phyloP scores from a whole-genome alignment of 2,888 invertebrate genomes.

The Agrotis segetum region DNA sequence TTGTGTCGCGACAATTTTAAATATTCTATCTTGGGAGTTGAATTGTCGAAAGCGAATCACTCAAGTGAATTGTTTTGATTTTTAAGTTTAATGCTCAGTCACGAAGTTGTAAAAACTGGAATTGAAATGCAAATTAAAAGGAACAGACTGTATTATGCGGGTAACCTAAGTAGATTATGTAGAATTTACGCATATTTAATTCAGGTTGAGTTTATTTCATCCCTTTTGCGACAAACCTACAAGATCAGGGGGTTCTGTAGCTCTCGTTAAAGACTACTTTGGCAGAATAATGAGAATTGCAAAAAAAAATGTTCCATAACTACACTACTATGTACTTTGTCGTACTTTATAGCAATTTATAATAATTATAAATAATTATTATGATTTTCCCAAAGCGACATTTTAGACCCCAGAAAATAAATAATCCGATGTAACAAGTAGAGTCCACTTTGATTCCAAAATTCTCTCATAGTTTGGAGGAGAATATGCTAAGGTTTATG shows the following conservation, averaged over 20 bases:
- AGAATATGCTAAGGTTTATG: background rate
- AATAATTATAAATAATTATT: too few relatives aligned
- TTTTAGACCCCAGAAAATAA: too few relatives aligned
- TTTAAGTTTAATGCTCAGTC: constrained; percentile 14
- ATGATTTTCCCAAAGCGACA: too few relatives aligned
- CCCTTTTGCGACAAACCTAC: background rate
- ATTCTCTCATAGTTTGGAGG: background rate
- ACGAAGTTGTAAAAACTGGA: background rate
- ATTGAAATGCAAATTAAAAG: too few relatives aligned
- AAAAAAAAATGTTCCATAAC: too few relatives aligned
- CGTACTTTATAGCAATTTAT: too few relatives aligned
- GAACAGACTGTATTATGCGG: too few relatives aligned
- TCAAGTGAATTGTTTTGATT: constrained; percentile 30
- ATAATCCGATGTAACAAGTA: too few relatives aligned
- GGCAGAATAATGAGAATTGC: too few relatives aligned
- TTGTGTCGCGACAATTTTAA: constrained; percentile 28
- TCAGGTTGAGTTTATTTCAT: background rate
- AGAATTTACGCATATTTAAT: background rate
- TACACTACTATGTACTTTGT: too few relatives aligned
- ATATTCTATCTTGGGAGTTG: constrained; percentile 31
- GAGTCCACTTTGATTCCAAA: background rate
- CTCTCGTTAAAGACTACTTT: too few relatives aligned
- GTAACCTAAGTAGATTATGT: background rate
- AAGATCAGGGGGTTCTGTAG: background rate
- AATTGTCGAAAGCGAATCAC: constrained; percentile 25